Conservation (phyloP, 2,113 vertebrate genomes). For the Dasyornis broadbenti region DNA sequence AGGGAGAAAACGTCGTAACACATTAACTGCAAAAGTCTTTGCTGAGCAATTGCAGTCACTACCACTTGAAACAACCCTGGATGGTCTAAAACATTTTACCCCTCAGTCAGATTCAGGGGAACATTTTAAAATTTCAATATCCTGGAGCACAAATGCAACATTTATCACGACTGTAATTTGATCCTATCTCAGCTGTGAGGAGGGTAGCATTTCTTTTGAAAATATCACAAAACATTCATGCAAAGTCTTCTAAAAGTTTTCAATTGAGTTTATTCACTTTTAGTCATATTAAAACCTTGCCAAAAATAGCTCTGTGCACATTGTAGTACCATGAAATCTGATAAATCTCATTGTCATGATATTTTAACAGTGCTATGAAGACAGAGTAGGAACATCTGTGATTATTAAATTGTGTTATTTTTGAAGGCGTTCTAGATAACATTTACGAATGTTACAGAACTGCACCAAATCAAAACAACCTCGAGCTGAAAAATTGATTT, state of each 20-base stretch:
- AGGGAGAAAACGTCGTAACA: background rate
- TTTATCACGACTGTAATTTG: background rate
- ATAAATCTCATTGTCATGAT: constrained; percentile 55
- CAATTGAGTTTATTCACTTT: background rate
- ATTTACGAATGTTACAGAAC: constrained; percentile 17
- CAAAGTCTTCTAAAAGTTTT: background rate
- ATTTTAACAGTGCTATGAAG: constrained; percentile 39
- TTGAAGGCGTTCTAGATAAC: constrained; percentile 29
- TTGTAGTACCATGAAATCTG: constrained; percentile 34
- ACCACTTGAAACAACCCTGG: background rate
- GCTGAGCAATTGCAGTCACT: background rate
- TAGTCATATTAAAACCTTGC: background rate
- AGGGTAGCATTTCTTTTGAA: background rate
- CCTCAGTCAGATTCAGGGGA: background rate
- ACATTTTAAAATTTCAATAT: background rate
- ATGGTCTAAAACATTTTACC: background rate
- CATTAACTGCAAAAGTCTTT: background rate
- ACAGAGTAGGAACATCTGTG: constrained; percentile 52
- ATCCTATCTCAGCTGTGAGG: background rate
- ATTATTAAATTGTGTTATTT: constrained; percentile 62
- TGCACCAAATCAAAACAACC: constrained; percentile 19
- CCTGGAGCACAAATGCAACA: background rate
- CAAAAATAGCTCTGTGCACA: background rate
- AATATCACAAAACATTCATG: background rate
- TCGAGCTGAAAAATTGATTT: constrained; percentile 53